These are phyloP conservation scores for Tanypteryx hageni DNA, from an alignment of 2,888 invertebrate genomes.

Conservation along the genomic window DNA sequence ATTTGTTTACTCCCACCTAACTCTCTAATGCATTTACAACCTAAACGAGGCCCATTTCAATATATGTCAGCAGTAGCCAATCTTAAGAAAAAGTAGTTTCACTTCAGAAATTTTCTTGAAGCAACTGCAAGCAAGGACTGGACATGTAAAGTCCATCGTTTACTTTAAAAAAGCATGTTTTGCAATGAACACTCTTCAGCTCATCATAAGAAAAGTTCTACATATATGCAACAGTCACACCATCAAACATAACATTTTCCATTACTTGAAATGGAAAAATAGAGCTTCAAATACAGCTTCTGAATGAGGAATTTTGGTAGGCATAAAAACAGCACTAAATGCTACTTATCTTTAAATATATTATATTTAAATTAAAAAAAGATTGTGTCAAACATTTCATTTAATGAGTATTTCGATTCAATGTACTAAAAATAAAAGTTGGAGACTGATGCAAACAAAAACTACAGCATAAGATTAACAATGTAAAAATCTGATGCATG, in stretches of 20 bases:
- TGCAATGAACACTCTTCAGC: neutral
- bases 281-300: neutral
- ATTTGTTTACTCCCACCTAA: neutral
- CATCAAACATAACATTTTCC: neutral
- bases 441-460: neutral
- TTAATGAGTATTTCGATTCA: neutral
- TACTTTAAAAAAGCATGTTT: slow-evolving; percentile 1
- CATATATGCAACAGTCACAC: neutral
- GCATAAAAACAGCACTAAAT: neutral
- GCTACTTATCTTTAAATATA: neutral
- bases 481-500: neutral
- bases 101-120: neutral
- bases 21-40: neutral
- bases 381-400: neutral
- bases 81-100: neutral
- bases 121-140: neutral
- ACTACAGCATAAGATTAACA: neutral
- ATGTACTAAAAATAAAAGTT: neutral
- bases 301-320: neutral
- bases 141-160: neutral
- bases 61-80: neutral
- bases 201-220: neutral
- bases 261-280: neutral
- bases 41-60: neutral
- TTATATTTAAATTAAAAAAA: neutral